Evolutionary conservation across 2,113 vertebrate genomes (phyloP).

Genomic region (Okapia johnstoni): DNA sequence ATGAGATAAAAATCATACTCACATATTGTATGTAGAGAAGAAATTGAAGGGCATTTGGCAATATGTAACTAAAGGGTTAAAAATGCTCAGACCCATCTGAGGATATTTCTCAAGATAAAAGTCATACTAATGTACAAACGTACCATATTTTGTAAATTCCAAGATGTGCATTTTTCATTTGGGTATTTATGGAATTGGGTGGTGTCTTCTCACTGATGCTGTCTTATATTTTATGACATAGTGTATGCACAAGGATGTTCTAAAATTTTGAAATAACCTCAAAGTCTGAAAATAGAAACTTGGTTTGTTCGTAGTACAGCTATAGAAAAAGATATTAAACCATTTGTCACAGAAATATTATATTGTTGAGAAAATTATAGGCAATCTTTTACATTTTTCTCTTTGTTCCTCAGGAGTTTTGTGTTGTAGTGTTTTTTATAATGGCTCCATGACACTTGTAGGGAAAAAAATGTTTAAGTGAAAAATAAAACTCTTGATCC

Average conservation of each 20-base stretch:
- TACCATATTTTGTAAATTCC: neutral
- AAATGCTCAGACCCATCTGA: neutral
- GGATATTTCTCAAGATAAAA: neutral
- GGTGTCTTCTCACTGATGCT: neutral
- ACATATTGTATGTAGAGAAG: neutral
- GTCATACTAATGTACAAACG: neutral
- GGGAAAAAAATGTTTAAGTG: neutral
- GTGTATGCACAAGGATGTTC: neutral
- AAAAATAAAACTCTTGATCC: neutral
- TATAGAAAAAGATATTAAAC: neutral
- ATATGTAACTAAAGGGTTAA: neutral
- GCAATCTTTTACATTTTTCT: neutral
- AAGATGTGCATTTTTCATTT: neutral
- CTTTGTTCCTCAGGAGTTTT: neutral
- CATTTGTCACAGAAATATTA: neutral
- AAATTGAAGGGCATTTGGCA: neutral
- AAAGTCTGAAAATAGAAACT: neutral
- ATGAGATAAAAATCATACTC: neutral
- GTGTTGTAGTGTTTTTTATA: neutral
- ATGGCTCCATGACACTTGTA: neutral
- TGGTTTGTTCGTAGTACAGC: neutral
- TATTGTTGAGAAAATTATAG: neutral
- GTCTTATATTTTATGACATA: neutral
- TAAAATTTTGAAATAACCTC: neutral
- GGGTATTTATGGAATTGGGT: neutral